phyloP scores from a whole-genome alignment of 2,797 vertebrate genomes.

The Pachyuromys duprasi region DNA sequence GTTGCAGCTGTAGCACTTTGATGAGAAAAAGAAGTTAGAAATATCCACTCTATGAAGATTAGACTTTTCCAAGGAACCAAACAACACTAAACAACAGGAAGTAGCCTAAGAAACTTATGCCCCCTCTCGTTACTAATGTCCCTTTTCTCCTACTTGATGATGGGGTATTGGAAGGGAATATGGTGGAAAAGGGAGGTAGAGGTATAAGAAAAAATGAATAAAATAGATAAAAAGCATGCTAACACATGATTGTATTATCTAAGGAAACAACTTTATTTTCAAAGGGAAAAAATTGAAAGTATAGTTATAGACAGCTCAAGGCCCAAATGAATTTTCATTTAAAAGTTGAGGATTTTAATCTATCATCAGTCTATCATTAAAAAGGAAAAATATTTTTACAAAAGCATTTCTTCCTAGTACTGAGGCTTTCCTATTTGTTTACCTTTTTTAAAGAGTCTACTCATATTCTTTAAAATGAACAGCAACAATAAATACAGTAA shows the following conservation, averaged over 20 bases:
- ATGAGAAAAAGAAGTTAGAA: too few relatives aligned
- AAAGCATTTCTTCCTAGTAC: constrained; percentile 75
- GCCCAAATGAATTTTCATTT: neutral
- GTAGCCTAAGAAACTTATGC: too few relatives aligned
- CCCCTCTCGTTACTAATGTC: too few relatives aligned
- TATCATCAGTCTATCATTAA: neutral
- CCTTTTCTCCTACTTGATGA: too few relatives aligned
- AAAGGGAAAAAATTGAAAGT: neutral
- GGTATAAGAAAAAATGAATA: too few relatives aligned
- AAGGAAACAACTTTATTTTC: constrained; percentile 23
- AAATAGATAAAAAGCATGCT: too few relatives aligned
- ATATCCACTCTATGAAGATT: too few relatives aligned
- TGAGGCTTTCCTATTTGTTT: neutral
- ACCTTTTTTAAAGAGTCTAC: neutral
- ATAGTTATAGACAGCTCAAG: constrained; percentile 21
- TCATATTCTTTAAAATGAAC: constrained; percentile 71
- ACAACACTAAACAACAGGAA: too few relatives aligned
- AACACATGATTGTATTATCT: neutral
- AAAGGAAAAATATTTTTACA: constrained; percentile 56
- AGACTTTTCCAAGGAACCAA: too few relatives aligned
- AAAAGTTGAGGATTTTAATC: neutral
- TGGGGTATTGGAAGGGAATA: too few relatives aligned
- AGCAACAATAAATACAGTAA: neutral
- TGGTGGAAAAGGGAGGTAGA: too few relatives aligned
- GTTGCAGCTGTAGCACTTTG: too few relatives aligned